Evolutionary conservation across 2,113 vertebrate genomes (phyloP).

Genomic region (Hyla sarda): DNA sequence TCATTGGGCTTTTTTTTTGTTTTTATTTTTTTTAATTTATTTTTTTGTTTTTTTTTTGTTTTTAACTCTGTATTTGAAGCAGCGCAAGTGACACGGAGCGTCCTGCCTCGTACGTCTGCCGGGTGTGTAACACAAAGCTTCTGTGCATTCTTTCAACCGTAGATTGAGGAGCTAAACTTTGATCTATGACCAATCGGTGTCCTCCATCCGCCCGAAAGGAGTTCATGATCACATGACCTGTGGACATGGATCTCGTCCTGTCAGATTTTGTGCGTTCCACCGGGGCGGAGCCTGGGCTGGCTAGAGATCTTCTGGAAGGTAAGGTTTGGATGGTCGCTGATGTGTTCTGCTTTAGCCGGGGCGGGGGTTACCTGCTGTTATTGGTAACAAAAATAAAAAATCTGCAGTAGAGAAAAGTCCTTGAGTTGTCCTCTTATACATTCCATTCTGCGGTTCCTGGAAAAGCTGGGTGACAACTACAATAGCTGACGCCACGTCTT

Average conservation of each 20-base stretch:
- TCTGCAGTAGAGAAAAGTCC: neutral
- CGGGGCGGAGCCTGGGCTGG: constrained; percentile 95
- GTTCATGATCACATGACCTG: constrained; percentile 89
- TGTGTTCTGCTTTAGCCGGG: too few species aligned
- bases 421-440: neutral
- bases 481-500: neutral
- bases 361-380: too few species aligned
- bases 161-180: constrained; percentile 64
- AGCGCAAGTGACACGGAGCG: neutral
- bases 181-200: constrained; percentile 53
- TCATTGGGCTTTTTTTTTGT: too few species aligned
- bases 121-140: neutral
- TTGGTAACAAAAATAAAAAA: neutral
- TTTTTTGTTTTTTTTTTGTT: too few species aligned
- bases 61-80: neutral
- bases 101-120: neutral
- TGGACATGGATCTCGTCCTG: constrained; percentile 96
- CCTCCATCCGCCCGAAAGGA: constrained; percentile 57
- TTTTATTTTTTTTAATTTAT: too few species aligned
- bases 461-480: neutral
- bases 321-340: constrained; percentile 32
- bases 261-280: constrained; percentile 98
- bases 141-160: neutral
- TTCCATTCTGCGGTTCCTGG: too few species aligned
- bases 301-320: constrained; percentile 94